phyloP scores from a whole-genome alignment of 2,113 vertebrate species.

The Leucopternis melanops region DNA sequence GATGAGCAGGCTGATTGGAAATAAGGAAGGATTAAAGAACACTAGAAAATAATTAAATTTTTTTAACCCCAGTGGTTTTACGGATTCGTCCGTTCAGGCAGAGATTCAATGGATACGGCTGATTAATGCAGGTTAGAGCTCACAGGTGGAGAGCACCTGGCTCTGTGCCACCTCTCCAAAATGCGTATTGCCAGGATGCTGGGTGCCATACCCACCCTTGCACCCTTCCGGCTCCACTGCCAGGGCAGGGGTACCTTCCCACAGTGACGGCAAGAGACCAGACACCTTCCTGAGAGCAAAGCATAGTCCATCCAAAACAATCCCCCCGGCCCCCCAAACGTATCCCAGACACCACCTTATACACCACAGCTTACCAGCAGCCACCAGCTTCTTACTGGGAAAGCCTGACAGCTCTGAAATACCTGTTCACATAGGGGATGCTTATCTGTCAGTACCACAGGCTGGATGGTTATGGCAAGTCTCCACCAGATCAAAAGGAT shows the following conservation, averaged over 20 bases:
- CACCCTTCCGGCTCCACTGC: background rate
- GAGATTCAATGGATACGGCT: background rate
- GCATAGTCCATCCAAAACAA: background rate
- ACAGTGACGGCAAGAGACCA: background rate
- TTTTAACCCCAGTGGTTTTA: background rate
- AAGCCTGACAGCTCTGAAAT: background rate
- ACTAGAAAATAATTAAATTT: background rate
- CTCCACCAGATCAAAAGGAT: background rate
- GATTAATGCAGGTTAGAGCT: background rate
- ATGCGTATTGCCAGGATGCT: rapidly evolving
- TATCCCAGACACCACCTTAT: background rate
- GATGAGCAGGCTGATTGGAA: background rate
- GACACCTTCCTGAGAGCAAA: background rate
- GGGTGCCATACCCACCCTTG: background rate
- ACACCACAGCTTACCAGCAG: background rate
- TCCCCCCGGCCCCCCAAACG: background rate
- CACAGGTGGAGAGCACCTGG: background rate
- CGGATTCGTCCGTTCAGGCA: background rate
- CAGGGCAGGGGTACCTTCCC: background rate
- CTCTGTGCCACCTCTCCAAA: background rate
- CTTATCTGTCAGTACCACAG: background rate
- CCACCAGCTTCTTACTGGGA: background rate
- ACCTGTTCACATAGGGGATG: background rate
- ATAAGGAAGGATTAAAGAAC: background rate
- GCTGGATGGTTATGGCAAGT: background rate